These are phyloP conservation scores for Oscheius sp. DNA, from an alignment of 2,888 invertebrate genomes.

Conservation along the genomic window DNA sequence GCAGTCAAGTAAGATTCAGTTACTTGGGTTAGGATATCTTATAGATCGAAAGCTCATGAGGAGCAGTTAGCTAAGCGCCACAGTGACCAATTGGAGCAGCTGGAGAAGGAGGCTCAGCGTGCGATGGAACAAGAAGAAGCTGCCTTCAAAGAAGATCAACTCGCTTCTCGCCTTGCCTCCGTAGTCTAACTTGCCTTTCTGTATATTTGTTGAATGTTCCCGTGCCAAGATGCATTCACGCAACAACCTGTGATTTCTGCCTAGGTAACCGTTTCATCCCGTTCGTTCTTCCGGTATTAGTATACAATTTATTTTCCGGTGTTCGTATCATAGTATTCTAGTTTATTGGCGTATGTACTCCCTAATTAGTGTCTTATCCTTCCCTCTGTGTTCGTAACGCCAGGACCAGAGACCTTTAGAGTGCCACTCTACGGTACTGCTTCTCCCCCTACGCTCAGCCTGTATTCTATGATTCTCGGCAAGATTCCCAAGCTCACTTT, in stretches of 20 bases:
- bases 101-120: constrained; percentile 60
- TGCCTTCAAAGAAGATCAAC: constrained; percentile 63
- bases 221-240: constrained; percentile 17
- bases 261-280: constrained; percentile 11
- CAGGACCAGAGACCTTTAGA: neutral
- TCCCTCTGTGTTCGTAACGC: too few species aligned
- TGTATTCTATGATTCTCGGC: constrained; percentile 9
- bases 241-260: constrained; percentile 9
- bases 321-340: neutral
- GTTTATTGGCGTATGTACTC: constrained; percentile 6
- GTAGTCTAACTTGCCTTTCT: constrained; percentile 54
- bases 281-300: constrained; percentile 2
- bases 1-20: constrained; percentile 54
- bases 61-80: constrained; percentile 66
- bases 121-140: constrained; percentile 65
- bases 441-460: neutral
- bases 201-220: neutral
- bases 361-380: constrained; percentile 16
- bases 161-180: constrained; percentile 63
- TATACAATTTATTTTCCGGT: constrained; percentile 21
- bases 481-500: constrained; percentile 16
- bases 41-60: constrained; percentile 63
- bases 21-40: constrained; percentile 16
- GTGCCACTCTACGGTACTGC: neutral
- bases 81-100: constrained; percentile 60